Evolutionary conservation across 2,888 invertebrate genomes (phyloP).

Genomic region (Drosophila sordidula): DNA sequence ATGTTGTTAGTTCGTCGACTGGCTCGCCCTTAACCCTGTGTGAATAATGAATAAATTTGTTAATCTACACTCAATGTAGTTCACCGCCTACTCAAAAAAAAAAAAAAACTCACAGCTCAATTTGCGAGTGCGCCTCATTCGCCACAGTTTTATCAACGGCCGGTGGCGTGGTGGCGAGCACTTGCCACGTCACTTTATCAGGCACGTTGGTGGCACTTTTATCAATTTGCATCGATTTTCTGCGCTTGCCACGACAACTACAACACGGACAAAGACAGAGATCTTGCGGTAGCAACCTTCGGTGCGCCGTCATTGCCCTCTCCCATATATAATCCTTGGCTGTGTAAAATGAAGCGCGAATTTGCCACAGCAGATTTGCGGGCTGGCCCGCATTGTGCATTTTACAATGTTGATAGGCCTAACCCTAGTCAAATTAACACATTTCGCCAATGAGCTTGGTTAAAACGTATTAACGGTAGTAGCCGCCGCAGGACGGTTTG

Average conservation of each 20-base stretch:
- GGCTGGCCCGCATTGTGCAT: constrained; percentile 60
- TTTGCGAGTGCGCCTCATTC: constrained; percentile 8
- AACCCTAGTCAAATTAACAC: constrained; percentile 15
- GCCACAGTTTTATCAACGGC: constrained; percentile 18
- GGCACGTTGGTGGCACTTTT: constrained; percentile 25
- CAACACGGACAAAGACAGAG: constrained; percentile 64
- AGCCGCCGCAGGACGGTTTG: constrained; percentile 2
- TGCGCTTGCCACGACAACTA: constrained; percentile 32
- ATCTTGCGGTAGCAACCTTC: constrained; percentile 30
- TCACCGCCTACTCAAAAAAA: not conserved
- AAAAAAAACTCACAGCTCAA: constrained; percentile 48
- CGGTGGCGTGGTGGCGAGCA: constrained; percentile 28
- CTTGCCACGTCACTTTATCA: constrained; percentile 24
- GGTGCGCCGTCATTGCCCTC: constrained; percentile 36
- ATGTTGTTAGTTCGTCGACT: not conserved
- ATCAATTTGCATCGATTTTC: constrained; percentile 82
- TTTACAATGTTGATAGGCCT: constrained; percentile 18
- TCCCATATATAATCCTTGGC: constrained; percentile 66
- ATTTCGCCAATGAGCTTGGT: constrained; percentile 14
- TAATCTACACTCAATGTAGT: not conserved
- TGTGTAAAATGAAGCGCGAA: constrained; percentile 44
- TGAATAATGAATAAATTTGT: constrained; percentile 3
- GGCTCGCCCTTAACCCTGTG: constrained; percentile 20
- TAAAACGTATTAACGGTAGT: constrained; percentile 18
- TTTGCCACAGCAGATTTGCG: constrained; percentile 38